A percentile compares a stretch with the other conserved stretches of the same genome.
phyloP scores from a whole-genome alignment of 2,113 vertebrate species.

The Limnothrissa miodon region DNA sequence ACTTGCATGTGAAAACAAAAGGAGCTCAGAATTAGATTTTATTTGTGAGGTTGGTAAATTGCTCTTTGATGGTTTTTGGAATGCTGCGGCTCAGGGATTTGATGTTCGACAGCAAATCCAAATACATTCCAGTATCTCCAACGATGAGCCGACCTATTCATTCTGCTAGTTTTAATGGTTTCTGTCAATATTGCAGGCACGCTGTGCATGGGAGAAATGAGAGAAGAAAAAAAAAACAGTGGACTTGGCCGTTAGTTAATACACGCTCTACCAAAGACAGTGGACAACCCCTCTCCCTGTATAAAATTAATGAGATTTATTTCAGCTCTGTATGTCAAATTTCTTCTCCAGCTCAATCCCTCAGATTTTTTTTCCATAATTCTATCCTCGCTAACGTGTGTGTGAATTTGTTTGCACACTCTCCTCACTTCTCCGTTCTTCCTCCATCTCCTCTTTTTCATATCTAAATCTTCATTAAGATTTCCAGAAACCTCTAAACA shows the following conservation, averaged over 20 bases:
- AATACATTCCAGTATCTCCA: neutral
- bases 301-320: neutral
- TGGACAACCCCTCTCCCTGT: neutral
- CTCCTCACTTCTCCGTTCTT: neutral
- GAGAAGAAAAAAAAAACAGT: too few species aligned
- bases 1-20: neutral
- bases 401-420: neutral
- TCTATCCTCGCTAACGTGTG: neutral
- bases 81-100: conserved; percentile 3
- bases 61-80: conserved; percentile 8
- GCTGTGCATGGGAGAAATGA: neutral
- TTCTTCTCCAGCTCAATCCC: neutral
- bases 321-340: neutral
- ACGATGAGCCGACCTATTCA: neutral
- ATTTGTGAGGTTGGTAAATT: conserved; percentile 2
- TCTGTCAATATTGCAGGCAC: neutral
- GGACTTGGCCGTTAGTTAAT: neutral
- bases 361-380: neutral
- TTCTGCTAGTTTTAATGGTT: neutral
- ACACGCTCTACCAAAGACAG: neutral
- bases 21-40: conserved; percentile 20
- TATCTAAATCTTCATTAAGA: neutral
- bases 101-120: neutral
- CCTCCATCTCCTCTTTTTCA: neutral
- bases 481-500: neutral